These are phyloP conservation scores for Phaethornis superciliosus DNA, from an alignment of 2,113 vertebrate genomes.

Conservation along the genomic window DNA sequence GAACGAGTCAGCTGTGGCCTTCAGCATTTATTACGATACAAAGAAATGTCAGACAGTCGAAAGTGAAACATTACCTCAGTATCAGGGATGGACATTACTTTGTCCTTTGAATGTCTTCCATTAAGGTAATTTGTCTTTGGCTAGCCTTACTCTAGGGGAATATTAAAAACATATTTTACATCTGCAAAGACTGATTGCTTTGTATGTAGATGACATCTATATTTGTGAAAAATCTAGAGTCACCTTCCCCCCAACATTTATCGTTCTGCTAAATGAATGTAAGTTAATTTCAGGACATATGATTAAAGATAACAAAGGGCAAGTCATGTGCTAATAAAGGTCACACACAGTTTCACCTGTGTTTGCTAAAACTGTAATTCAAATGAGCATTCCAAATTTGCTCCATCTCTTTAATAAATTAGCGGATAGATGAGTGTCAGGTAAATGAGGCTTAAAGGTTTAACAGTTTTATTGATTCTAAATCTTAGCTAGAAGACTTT, in stretches of 20 bases:
- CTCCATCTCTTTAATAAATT: neutral
- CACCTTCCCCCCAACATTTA: neutral
- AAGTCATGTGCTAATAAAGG: neutral
- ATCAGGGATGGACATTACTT: neutral
- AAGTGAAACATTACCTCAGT: constrained; percentile 1
- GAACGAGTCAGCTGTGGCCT: neutral
- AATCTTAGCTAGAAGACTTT: neutral
- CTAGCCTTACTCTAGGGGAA: neutral
- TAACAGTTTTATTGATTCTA: neutral
- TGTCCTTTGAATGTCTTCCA: constrained; percentile 32
- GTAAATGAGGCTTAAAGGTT: neutral
- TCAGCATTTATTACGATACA: neutral
- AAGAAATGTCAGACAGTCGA: neutral
- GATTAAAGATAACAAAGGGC: neutral
- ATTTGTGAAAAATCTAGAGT: constrained; percentile 2
- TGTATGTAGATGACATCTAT: neutral
- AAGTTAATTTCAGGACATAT: neutral
- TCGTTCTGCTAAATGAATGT: neutral
- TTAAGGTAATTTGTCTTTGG: neutral
- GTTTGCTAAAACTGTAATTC: neutral
- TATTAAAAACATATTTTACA: constrained; percentile 12
- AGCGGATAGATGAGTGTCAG: neutral
- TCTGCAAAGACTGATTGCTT: neutral
- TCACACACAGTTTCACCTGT: neutral
- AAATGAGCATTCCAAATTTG: neutral